These are phyloP conservation scores for Anagyrus pseudococci DNA, from an alignment of 2,888 invertebrate genomes.

Conservation along the genomic window DNA sequence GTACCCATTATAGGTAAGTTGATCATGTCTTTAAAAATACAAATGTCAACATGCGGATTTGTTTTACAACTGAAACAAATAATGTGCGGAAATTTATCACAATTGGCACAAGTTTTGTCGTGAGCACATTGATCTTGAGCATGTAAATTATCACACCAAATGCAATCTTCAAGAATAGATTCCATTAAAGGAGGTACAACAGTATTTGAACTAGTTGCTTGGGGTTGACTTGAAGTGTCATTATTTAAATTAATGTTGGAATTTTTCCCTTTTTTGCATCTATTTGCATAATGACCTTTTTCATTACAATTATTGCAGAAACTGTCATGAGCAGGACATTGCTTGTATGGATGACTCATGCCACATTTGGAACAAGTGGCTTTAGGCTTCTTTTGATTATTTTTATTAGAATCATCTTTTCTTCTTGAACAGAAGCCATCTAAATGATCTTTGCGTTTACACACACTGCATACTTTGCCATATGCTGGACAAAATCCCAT, in stretches of 20 bases:
- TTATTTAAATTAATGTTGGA: neutral
- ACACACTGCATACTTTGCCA: conserved; percentile 6
- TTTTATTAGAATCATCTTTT: neutral
- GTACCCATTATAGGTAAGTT: no score
- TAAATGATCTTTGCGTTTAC: neutral
- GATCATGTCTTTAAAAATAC: no score
- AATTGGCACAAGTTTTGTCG: neutral
- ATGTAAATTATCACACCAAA: conserved; percentile 13
- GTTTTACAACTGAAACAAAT: conserved; percentile 15
- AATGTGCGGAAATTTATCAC: conserved; percentile 12
- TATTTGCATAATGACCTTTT: conserved; percentile 33
- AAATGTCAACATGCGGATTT: conserved; percentile 6
- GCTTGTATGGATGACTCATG: conserved; percentile 23
- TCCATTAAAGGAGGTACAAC: neutral
- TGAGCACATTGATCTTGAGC: neutral
- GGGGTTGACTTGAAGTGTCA: neutral
- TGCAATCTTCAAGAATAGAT: conserved; percentile 3
- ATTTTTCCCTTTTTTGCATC: neutral
- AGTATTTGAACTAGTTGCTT: neutral
- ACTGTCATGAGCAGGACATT: conserved; percentile 41
- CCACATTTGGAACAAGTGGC: conserved; percentile 39
- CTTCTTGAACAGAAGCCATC: neutral
- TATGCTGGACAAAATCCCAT: neutral
- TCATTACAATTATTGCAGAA: conserved; percentile 40
- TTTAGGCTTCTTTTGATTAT: conserved; percentile 1